Evolutionary conservation across 2,888 invertebrate genomes (phyloP), one percentile per base, ranked within the genome.

Genomic region (Baccha elongata): DNA sequence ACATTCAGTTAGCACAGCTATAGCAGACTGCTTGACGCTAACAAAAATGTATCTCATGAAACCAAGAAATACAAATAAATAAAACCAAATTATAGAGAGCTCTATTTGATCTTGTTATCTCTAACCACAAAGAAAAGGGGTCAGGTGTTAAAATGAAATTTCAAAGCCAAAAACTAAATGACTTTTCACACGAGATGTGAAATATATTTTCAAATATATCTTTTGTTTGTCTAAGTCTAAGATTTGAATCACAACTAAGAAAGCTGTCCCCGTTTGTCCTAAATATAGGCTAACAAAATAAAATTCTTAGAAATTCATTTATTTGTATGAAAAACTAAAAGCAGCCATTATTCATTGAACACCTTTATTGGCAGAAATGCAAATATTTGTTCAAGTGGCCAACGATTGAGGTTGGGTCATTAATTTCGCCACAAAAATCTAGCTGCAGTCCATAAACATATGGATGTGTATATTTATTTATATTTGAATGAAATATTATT

Each of bases 311-410:
- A 7, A 40, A 55, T 21, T 21, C 21, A 40, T 58, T 40, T 15
- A 58, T 58, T 58, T 58, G 55, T 10, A 55, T 13, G 23, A 26
- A 37, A 23, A 23, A 40, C 10, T 58, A 40, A 58, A 58, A 26
- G 58, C 40, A 32, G 19, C 42, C 46, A 48, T n/a, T n/a, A n/a
- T 42, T 37, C 44, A 29, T 52, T 65, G 65, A 64, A 72, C 58
- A 71, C 76, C 76, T 76, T 76, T 71, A 67, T 81, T 76, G 76
- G 81, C 67, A 72, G 60, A 48, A 76, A 60, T 71, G 76, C 71
- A 65, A 71, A 48, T 46, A 76, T 69, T 32, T 68, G 32, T 72
- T 55, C 72, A 71, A 71, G 75, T 80, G 55, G 29, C 42, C 23
- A 32, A 19, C 23, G 4, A n/a, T 44, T 10, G 60, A 44, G 60